Evolutionary conservation across 2,113 vertebrate species (phyloP), one percentile per base, ranked within the genome.

Genomic region (pig (Sus scrofa)): DNA sequence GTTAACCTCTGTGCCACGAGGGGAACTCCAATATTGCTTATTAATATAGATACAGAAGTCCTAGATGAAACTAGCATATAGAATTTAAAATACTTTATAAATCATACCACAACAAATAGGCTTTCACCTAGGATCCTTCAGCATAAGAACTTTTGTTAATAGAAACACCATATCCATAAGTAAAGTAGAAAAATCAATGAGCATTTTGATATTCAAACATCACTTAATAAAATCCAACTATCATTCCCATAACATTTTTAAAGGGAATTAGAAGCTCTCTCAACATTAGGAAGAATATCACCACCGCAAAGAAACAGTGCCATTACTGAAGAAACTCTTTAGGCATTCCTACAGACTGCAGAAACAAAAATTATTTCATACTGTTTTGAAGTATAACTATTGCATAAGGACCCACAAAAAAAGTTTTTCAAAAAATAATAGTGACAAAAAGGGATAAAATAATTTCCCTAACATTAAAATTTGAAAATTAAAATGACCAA

Each of bases 401-500:
- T 90, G 7, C 34, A 89, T 52, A 39, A 86, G 34, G 50, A 73
- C 3, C 24, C 9, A 71, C 18, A 70, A 26, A 32, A 83, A 27
- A 83, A 2, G 18, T 20, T 87, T 95, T 91, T 65, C 54, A 74
- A 95, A 73, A 30, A 67, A 52, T 50, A 74, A 83, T 2, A 89
- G 30, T 27, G 34, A 89, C 11, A 73, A 85, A 85, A 83, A 67
- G 5, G 50, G 22, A 27, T 63, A 82, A 82, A 75, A 75, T 60
- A 78, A 67, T 83, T 84, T 7, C 18, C 44, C 88, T 93, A 70
- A 74, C 7, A 71, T 65, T 65, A 71, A 22, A 94, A 26, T 24
- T 75, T 50, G 6, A 95, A 95, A 75, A 87, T 12, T 89, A 16
- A 79, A 95, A 97, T 78, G n/a, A 88, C 20, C 52, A 58, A 78